A percentile compares a stretch with the other conserved stretches of the same genome.
These are phyloP conservation scores for Dicycla oo DNA, from an alignment of 2,888 invertebrate species.

Conservation along the genomic window DNA sequence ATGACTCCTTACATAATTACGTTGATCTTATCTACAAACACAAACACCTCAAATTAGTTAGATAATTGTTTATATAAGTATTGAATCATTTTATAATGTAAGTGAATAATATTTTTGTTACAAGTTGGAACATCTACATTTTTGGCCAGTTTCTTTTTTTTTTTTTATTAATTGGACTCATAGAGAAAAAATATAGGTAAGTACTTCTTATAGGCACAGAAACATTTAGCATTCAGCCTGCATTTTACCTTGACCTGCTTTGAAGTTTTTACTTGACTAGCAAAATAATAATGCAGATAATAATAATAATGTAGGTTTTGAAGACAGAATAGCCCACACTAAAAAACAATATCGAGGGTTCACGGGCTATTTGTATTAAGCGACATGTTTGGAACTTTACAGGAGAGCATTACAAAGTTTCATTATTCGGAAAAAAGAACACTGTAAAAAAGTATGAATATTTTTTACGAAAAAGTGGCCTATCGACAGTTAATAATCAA, in stretches of 20 bases:
- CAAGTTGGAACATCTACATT: background rate
- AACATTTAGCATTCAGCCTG: slow-evolving; percentile 3
- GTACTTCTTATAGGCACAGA: background rate
- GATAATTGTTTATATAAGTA: background rate
- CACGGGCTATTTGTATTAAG: too few species aligned
- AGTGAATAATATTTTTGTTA: background rate
- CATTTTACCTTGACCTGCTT: slow-evolving; percentile 25
- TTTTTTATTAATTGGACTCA: too few species aligned
- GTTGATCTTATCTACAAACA: background rate
- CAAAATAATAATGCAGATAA: background rate
- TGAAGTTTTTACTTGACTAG: background rate
- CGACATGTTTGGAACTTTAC: too few species aligned
- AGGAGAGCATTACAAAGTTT: too few species aligned
- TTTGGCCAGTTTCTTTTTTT: background rate
- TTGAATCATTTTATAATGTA: background rate
- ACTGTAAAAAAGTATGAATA: too few species aligned
- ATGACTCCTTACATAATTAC: too few species aligned
- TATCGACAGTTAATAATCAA: too few species aligned
- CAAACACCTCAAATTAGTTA: background rate
- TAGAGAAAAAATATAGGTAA: background rate
- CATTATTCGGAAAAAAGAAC: too few species aligned
- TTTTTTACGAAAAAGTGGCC: too few species aligned
- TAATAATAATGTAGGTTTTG: slow-evolving; percentile 14
- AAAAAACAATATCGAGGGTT: background rate
- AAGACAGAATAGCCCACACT: background rate